Percentiles rank a stretch among this genome's conserved stretches.
Evolutionary conservation across 2,797 vertebrate genomes (phyloP).

Genomic region (Tenualosa ilisha): DNA sequence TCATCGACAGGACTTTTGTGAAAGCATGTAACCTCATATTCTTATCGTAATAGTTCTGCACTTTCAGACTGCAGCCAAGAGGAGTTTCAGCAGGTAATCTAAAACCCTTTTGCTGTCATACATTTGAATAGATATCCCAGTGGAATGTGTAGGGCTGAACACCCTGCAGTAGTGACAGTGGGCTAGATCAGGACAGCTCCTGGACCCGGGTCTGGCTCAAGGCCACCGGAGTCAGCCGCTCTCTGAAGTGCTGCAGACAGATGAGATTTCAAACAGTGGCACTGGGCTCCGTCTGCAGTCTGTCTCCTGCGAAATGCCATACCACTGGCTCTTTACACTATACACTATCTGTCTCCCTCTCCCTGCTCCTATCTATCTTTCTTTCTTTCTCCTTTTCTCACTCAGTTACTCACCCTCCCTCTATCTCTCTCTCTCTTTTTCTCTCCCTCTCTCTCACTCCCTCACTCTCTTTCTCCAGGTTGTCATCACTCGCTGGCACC

Average conservation of each 20-base stretch:
- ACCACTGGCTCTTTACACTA: neutral
- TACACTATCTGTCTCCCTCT: neutral
- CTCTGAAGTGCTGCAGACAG: neutral
- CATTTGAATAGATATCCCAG: neutral
- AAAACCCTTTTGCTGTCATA: neutral
- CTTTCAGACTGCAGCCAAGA: neutral
- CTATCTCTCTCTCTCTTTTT: neutral
- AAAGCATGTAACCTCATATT: neutral
- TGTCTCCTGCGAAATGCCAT: neutral
- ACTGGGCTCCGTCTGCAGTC: neutral
- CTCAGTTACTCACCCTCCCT: neutral
- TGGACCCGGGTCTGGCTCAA: neutral
- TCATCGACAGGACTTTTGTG: neutral
- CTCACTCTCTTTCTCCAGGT: constrained; percentile 56
- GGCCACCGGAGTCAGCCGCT: neutral
- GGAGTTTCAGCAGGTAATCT: neutral
- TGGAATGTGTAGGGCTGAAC: neutral
- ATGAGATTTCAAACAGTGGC: constrained; percentile 11
- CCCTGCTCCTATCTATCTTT: neutral
- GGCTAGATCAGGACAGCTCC: neutral
- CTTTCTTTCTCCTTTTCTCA: neutral
- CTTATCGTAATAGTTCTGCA: neutral
- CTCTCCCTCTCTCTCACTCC: constrained; percentile 2
- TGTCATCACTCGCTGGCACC: constrained; percentile 74
- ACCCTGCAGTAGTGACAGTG: neutral